Conservation (phyloP, 2,797 vertebrate genomes). For the Limnodromus scolopaceus region DNA sequence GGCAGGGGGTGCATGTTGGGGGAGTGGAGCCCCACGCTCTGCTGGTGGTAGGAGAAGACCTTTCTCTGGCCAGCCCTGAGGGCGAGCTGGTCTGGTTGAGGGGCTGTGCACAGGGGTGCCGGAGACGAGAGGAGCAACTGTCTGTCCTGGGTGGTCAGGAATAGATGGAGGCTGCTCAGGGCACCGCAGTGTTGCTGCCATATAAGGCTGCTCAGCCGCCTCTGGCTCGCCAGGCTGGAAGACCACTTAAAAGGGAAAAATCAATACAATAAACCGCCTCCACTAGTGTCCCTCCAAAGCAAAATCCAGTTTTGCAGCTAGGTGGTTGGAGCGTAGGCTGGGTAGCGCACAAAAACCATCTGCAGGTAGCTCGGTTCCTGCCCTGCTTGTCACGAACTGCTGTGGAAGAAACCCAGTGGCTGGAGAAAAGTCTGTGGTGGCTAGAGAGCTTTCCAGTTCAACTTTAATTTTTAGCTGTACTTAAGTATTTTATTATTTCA, state of each 20-base stretch:
- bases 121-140: not conserved
- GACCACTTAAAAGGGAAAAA: slow-evolving; percentile 18
- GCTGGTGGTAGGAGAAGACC: accelerated
- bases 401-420: not conserved
- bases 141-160: not conserved
- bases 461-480: not conserved
- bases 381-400: accelerated
- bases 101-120: not conserved
- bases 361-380: not conserved
- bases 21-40: not conserved
- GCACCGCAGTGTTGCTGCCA: not conserved
- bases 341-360: accelerated
- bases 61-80: not conserved
- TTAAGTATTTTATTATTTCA: not conserved
- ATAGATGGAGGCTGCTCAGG: slow-evolving; percentile 22
- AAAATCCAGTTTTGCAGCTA: not conserved
- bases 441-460: not conserved
- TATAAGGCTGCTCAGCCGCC: slow-evolving; percentile 37
- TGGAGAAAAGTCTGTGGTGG: not conserved
- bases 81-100: not conserved
- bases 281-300: not conserved
- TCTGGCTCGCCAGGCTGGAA: not conserved
- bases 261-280: not conserved
- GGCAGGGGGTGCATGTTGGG: not conserved
- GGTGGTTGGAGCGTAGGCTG: accelerated